Evolutionary conservation across 2,113 vertebrate species (phyloP), one percentile per base, ranked within the genome.

Genomic region (Perccottus glenii): DNA sequence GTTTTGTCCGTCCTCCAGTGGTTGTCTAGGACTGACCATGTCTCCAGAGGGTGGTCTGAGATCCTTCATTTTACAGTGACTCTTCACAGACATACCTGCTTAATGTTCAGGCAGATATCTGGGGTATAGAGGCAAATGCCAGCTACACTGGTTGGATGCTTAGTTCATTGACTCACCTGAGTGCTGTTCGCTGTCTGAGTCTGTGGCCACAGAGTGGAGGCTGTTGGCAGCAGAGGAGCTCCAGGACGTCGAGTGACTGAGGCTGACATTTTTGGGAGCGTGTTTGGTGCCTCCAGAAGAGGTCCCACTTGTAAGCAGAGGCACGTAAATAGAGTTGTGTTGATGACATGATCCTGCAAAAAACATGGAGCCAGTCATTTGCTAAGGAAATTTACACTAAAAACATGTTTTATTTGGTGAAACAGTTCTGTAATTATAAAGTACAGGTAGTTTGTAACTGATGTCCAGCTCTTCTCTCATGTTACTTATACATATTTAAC

Each of bases 401-500:
- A 6, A 40, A 40, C 38, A 40, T 40, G 1, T 40, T 40, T 40
- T 8, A 40, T 40, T 40, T 40, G 38, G 38, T 40, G 8, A 40
- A 40, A 40, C 48, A 27, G 48, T 10, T 36, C 3, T 64, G 19
- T 45, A 44, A 59, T 68, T 44, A n/a, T n/a, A n/a, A n/a, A n/a
- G n/a, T n/a, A n/a, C n/a, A n/a, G 15, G 56, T 2, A 44, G 19
- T 35, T 66, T 43, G 77, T 61, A 53, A 66, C 58, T 60, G 40
- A 6, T 6, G 50, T 33, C 8, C 33, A 38, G 19, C 64, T 70
- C 46, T 14, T 27, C 52, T 67, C 80, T 86, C 52, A 9, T 48
- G 46, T 86, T 85, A 66, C 84, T 75, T 80, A 86, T 89, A 47
- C 72, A 91, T 92, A 78, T 81, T 90, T 89, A 77, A 92, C 53